Evolutionary conservation across 2,797 vertebrate genomes (phyloP).

Genomic region (Enteromius radiatus): DNA sequence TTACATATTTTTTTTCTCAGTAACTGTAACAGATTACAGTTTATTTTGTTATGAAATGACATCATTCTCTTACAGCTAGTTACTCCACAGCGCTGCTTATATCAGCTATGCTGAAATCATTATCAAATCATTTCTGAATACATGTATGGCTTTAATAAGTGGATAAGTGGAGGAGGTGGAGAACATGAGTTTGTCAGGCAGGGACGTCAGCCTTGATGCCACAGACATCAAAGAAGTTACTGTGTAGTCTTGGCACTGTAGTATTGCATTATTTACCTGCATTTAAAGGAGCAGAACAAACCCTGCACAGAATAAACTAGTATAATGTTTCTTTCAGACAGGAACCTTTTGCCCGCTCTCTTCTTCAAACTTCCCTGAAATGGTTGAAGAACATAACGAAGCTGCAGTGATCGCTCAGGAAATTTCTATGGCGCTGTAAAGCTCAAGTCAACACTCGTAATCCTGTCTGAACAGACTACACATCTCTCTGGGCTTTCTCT

Average conservation of each 20-base stretch:
- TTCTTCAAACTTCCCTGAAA: background rate
- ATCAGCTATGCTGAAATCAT: conserved; percentile 20
- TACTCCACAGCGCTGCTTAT: background rate
- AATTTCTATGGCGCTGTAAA: background rate
- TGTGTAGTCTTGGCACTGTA: background rate
- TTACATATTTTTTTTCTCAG: background rate
- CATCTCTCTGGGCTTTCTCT: conserved; percentile 65
- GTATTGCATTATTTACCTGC: background rate
- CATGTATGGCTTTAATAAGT: conserved; percentile 42
- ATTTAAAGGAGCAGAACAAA: background rate
- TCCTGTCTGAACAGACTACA: conserved; percentile 68
- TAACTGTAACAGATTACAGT: background rate
- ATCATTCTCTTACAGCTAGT: background rate
- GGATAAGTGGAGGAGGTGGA: conserved; percentile 52
- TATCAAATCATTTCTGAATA: background rate
- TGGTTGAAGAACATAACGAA: background rate
- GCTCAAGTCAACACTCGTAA: conserved; percentile 65
- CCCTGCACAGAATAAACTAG: background rate
- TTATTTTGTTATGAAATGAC: background rate
- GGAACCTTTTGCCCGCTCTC: background rate
- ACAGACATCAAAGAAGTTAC: background rate
- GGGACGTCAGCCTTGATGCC: background rate
- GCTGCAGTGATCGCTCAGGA: background rate
- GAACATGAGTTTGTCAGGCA: background rate
- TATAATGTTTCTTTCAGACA: background rate